Conservation (phyloP, 2,113 vertebrate species). For the Orientallactaga bullata region DNA sequence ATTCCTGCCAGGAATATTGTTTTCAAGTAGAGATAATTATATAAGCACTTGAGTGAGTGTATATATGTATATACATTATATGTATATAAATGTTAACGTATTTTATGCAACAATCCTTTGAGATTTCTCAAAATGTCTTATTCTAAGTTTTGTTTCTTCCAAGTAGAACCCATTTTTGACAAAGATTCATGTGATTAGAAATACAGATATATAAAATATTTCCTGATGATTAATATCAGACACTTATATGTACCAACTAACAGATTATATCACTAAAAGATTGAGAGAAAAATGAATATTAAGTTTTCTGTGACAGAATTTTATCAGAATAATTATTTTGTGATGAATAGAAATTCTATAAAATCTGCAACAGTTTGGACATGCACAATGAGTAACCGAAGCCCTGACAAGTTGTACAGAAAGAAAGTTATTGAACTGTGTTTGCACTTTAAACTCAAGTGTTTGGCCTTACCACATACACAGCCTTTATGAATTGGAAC, state of each 20-base stretch:
- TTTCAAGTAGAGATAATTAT: constrained; percentile 56
- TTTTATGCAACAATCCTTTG: neutral
- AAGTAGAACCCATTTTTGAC: constrained; percentile 14
- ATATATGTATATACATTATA: neutral
- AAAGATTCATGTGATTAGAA: neutral
- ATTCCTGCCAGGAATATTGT: constrained; percentile 52
- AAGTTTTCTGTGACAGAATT: neutral
- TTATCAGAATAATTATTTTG: neutral
- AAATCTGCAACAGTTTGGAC: neutral
- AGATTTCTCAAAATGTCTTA: neutral
- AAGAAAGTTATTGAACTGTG: neutral
- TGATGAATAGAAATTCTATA: neutral
- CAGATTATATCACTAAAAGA: constrained; percentile 28
- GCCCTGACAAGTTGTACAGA: neutral
- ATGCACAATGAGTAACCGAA: neutral
- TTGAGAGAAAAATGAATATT: neutral
- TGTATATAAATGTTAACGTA: neutral
- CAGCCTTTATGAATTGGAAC: neutral
- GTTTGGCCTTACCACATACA: neutral
- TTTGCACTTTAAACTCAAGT: neutral
- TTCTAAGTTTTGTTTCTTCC: constrained; percentile 1
- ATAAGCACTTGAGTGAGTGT: neutral
- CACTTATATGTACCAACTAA: neutral
- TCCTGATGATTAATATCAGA: neutral
- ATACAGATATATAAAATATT: neutral